Evolutionary conservation across 2,888 invertebrate species (phyloP).

Genomic region (Chironomus riparius): DNA sequence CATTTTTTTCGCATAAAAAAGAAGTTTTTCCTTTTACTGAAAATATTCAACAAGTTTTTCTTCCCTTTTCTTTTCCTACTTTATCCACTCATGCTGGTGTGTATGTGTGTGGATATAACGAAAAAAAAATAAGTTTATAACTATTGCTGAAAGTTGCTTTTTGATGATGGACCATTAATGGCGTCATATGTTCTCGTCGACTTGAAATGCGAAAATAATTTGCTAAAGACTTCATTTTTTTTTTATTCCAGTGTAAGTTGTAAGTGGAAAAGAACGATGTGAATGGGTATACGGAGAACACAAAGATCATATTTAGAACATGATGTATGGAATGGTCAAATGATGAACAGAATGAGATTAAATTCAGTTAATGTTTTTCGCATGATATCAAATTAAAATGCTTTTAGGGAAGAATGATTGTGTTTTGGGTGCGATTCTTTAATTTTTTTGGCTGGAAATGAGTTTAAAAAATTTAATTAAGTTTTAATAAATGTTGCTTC

Average conservation of each 20-base stretch:
- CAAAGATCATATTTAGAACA: too few species aligned
- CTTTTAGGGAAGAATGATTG: too few species aligned
- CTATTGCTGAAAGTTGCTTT: not conserved
- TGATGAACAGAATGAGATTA: too few species aligned
- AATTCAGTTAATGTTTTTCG: not conserved
- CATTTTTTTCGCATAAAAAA: too few species aligned
- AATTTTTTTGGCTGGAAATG: not conserved
- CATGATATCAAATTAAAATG: not conserved
- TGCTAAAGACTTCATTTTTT: not conserved
- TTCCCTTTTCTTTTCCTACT: not conserved
- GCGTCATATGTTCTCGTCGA: not conserved
- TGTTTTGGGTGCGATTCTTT: not conserved
- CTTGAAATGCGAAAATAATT: not conserved
- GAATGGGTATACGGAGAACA: too few species aligned
- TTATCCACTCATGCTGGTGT: not conserved
- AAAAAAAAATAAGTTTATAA: not conserved
- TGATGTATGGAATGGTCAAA: too few species aligned
- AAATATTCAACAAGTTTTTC: not conserved
- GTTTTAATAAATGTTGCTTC: too few species aligned
- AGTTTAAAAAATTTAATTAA: too few species aligned
- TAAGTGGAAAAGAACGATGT: too few species aligned
- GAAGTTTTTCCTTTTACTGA: not conserved
- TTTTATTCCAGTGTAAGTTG: too few species aligned
- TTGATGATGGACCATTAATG: not conserved
- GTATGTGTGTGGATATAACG: too few species aligned